Evolutionary conservation across 2,113 vertebrate species (phyloP), one percentile per base, ranked within the genome.

Genomic region (Lophochroa leadbeateri): DNA sequence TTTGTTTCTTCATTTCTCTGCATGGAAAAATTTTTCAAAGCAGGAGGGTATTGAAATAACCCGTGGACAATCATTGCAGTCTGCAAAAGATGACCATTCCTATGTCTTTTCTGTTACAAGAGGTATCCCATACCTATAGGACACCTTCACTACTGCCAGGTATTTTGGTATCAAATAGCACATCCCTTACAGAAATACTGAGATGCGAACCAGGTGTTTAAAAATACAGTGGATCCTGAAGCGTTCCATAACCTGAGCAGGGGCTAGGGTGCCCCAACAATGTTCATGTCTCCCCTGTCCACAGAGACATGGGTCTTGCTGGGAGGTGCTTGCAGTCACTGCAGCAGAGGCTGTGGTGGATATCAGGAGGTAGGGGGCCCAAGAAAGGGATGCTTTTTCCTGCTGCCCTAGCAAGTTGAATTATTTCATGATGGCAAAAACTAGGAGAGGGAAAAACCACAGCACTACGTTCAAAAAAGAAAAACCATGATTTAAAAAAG

Each of bases 391-490:
- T 88, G 78, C 13, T 79, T 95, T 95, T 79, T 83, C 47, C 79
- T 80, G 64, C 77, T 87, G 65, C 60, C 82, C 43, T 8, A 89
- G 64, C 2, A 11, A 94, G 81, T 41, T 91, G 70, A 91, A 92
- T 96, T 95, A 94, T 95, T 96, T 94, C 74, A 96, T 58, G 88
- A 90, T 89, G 95, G 95, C 60, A 90, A 95, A 96, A 83, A 87
- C 60, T 53, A 74, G 57, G 41, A 88, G 86, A 88, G 87, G 84
- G 53, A 82, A 95, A 95, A 95, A 68, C 21, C 95, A 79, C 95
- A 96, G 82, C 7, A 11, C 37, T 85, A 20, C 3, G 8, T 82
- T 83, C 35, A 91, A 70, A 65, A 28, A 84, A 53, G 90, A 72
- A 86, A 75, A 96, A 88, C 76, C 52, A 74, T 27, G 37, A 64